Base-by-base conservation (phyloP, 2,113 vertebrate genomes). In the Cyprinodon tularosa region DNA sequence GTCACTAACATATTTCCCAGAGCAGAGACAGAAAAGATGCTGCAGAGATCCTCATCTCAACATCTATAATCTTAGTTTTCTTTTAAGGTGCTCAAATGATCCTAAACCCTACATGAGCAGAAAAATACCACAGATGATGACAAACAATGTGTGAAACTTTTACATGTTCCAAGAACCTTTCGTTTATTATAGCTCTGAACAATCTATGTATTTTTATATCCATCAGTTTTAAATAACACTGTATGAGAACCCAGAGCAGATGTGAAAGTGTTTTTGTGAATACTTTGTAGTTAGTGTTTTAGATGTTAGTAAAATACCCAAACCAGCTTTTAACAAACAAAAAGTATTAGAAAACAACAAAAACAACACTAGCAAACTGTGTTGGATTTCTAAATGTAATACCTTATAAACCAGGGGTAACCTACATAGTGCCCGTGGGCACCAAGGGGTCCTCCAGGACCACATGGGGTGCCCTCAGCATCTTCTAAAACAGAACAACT, bases 21-120 rank as follows among this genome's bases (percentile, higher is more conserved):
- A 81, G 71, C 66, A 57, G 64, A 82, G 40, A 42, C 12, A 69
- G 42, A 64, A 70, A 74, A 11, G 61, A 8, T 75, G 62, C 68
- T 76, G 68, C 81, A 66, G 82, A 87, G 80, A 83, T 63, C 64
- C 72, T 91, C 74, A 76, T 74, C 80, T 80, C 53, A 65, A n/a
- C 20, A 65, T 47, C 20, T 47, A 7, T 37, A 3, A 72, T 15
- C n/a, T 78, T 4, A 45, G 13, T 67, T 36, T 20, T 48, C 3
- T 64, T 79, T 37, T 72, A 17, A 22, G 4, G 45, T 78, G 22
- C 50, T 3, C 64, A 60, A 71, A 74, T 62, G 0, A 73, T 70
- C 68, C 50, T 12, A 22, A 74, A 80, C 66, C 29, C 36, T 22
- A 91, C 80, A 86, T 80, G 48, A 91, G 84, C 20, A 76, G 44